Evolutionary conservation across 2,113 vertebrate species (phyloP).

Genomic region (Platanista minor): DNA sequence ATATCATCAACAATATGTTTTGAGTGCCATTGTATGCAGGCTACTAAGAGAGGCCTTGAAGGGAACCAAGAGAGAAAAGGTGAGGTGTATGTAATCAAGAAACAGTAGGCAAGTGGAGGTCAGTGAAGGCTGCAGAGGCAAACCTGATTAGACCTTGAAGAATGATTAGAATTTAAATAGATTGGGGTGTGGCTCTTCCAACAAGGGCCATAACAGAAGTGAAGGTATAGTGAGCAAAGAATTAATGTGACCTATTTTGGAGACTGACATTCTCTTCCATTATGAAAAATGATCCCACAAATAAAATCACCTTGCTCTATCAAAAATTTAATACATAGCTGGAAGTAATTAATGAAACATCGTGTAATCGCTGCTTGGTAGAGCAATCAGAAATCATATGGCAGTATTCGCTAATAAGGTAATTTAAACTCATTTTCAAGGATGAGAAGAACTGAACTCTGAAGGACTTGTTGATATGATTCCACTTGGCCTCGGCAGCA

Average conservation of each 20-base stretch:
- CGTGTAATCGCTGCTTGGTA: background rate
- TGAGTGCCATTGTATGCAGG: background rate
- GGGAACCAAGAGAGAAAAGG: background rate
- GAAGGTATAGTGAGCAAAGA: background rate
- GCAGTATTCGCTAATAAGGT: conserved; percentile 32
- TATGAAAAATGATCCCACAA: conserved; percentile 43
- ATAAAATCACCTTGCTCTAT: conserved; percentile 49
- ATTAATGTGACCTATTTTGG: background rate
- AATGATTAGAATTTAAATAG: background rate
- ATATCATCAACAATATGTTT: background rate
- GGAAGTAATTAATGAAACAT: conserved; percentile 61
- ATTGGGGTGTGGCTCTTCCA: background rate
- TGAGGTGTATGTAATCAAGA: background rate
- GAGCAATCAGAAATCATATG: conserved; percentile 10
- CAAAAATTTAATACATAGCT: conserved; percentile 43
- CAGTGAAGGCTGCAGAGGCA: background rate
- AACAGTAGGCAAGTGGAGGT: background rate
- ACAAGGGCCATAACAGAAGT: background rate
- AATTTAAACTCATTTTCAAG: conserved; percentile 51
- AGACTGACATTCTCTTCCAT: conserved; percentile 15
- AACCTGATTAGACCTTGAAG: background rate
- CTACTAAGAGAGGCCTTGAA: background rate
- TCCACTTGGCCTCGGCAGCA: conserved; percentile 19
- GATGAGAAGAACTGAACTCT: conserved; percentile 13
- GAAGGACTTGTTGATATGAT: conserved; percentile 36